Percentiles rank a stretch among this genome's conserved stretches.
Evolutionary conservation across 2,797 vertebrate species (phyloP).

Genomic region (Mustela erminea): DNA sequence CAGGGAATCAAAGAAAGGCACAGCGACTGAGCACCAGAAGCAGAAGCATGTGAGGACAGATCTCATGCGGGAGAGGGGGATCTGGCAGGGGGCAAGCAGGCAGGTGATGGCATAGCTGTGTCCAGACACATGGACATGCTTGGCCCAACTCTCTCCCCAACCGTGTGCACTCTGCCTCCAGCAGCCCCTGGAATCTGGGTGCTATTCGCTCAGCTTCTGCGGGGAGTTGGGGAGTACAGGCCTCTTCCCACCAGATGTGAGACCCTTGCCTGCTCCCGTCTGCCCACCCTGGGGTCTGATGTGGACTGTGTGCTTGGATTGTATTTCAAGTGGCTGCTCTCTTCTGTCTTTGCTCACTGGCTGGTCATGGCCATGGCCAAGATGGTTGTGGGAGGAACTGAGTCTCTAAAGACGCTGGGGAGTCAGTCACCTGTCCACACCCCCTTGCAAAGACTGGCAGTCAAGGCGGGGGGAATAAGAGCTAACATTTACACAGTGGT

Average conservation of each 20-base stretch:
- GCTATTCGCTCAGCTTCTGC: neutral
- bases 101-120: neutral
- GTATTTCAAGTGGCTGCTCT: neutral
- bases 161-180: neutral
- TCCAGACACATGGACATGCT: neutral
- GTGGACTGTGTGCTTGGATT: no score
- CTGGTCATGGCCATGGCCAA: neutral
- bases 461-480: neutral
- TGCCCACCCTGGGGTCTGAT: neutral
- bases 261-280: fast-evolving
- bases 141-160: fast-evolving
- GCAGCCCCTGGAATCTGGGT: neutral
- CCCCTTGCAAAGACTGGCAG: neutral
- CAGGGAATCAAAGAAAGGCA: neutral
- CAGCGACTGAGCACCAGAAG: neutral
- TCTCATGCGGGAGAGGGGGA: fast-evolving
- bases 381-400: neutral
- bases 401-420: neutral
- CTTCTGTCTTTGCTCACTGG: neutral
- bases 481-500: neutral
- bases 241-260: neutral
- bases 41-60: neutral
- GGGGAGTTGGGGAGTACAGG: fast-evolving
- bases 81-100: fast-evolving
- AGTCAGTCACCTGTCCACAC: neutral